Conservation (phyloP, 2,797 vertebrate genomes). For the Lagodon rhomboides region DNA sequence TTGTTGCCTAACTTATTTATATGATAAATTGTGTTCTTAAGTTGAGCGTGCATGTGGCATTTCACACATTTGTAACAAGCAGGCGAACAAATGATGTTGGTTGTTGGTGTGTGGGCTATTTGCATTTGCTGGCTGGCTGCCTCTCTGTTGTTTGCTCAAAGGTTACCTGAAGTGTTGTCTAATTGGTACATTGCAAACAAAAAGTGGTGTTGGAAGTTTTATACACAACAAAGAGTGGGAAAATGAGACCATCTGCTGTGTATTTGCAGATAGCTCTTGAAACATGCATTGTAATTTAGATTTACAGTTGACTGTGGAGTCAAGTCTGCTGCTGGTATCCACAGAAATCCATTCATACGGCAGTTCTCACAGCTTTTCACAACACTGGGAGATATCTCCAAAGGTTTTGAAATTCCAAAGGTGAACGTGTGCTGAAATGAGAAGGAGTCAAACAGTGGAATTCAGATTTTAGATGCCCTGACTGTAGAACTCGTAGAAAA, state of each 20-base stretch:
- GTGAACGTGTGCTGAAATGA: neutral
- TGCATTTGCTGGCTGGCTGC: conserved; percentile 35
- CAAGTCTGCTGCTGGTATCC: neutral
- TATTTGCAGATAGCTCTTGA: conserved; percentile 35
- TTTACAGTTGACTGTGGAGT: conserved; percentile 10
- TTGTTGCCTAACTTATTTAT: conserved; percentile 43
- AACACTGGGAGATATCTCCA: neutral
- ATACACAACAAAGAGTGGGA: conserved; percentile 37
- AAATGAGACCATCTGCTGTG: conserved; percentile 43
- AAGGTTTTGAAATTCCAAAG: neutral
- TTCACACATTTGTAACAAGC: conserved; percentile 79
- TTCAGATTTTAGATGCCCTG: neutral
- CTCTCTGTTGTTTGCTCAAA: conserved; percentile 36
- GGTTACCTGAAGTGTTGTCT: conserved; percentile 44
- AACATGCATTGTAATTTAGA: conserved; percentile 7
- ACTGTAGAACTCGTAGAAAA: conserved; percentile 1
- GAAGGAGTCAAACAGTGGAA: neutral
- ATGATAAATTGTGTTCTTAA: neutral
- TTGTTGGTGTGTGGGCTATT: conserved; percentile 34
- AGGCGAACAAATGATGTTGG: conserved; percentile 41
- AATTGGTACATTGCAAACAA: conserved; percentile 42
- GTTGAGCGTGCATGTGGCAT: conserved; percentile 27
- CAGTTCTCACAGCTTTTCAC: neutral
- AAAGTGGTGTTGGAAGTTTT: conserved; percentile 23
- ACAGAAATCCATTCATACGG: neutral